Percentiles rank a stretch among this genome's conserved stretches.
These are phyloP conservation scores for Illadopsis cleaveri DNA, from an alignment of 2,113 vertebrate species.

Conservation along the genomic window DNA sequence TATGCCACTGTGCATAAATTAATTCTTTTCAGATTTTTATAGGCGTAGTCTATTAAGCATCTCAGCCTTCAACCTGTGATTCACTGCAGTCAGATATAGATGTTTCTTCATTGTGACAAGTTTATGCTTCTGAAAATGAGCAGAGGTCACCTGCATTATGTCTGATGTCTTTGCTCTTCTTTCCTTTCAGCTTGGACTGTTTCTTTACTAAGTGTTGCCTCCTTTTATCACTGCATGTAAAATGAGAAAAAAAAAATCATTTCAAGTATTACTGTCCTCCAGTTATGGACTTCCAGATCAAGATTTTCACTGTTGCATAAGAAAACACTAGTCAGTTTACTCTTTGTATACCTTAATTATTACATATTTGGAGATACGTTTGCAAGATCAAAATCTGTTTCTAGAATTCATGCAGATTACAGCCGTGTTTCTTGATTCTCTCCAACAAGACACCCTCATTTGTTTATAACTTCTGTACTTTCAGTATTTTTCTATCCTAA, in stretches of 20 bases:
- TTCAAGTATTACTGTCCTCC: not conserved
- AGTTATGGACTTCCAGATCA: not conserved
- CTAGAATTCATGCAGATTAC: not conserved
- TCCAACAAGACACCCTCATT: not conserved
- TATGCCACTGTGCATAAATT: not conserved
- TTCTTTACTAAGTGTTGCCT: not conserved
- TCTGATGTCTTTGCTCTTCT: not conserved
- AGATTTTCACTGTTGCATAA: not conserved
- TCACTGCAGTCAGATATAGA: not conserved
- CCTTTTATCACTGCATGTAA: not conserved
- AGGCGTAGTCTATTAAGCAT: not conserved
- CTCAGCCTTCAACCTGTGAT: not conserved
- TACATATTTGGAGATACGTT: not conserved
- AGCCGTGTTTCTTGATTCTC: not conserved
- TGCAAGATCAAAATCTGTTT: not conserved
- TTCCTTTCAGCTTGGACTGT: not conserved
- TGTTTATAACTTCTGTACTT: not conserved
- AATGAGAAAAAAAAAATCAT: not conserved
- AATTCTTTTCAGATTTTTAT: not conserved
- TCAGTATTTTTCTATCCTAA: not conserved
- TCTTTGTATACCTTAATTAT: not conserved
- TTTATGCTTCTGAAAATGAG: not conserved
- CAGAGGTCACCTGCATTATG: not conserved
- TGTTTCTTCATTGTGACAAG: not conserved
- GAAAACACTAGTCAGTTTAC: not conserved